phyloP scores from a whole-genome alignment of 2,888 invertebrate species.

The Therioaphis trifolii region DNA sequence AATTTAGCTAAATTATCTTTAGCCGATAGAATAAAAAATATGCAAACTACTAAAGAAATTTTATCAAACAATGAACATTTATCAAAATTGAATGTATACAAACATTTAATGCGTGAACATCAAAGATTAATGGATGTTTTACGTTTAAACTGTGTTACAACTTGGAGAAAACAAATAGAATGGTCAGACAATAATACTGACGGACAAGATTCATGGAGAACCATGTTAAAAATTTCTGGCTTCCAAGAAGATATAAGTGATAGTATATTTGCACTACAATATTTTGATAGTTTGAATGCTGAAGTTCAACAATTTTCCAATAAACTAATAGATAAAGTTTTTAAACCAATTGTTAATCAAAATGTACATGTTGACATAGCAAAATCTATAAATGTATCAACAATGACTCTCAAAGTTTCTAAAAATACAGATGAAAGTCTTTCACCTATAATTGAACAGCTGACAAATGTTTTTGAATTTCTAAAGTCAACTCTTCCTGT shows the following conservation, averaged over 20 bases:
- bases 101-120: slow-evolving; percentile 65
- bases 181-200: slow-evolving; percentile 61
- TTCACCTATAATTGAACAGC: slow-evolving; percentile 20
- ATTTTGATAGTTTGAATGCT: slow-evolving; percentile 69
- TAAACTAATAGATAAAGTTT: slow-evolving; percentile 73
- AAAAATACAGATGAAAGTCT: slow-evolving; percentile 31
- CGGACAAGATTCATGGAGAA: slow-evolving; percentile 64
- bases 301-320: slow-evolving; percentile 73
- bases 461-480: slow-evolving; percentile 37
- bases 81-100: slow-evolving; percentile 71
- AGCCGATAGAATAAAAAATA: slow-evolving; percentile 49
- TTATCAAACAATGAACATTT: slow-evolving; percentile 69
- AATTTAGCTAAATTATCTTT: slow-evolving; percentile 65
- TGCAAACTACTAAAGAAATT: slow-evolving; percentile 70
- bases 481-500: slow-evolving; percentile 18
- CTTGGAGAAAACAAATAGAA: slow-evolving; percentile 63
- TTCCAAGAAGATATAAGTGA: slow-evolving; percentile 69
- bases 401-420: slow-evolving; percentile 42
- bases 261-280: slow-evolving; percentile 68
- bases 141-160: slow-evolving; percentile 53
- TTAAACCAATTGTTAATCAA: slow-evolving; percentile 71
- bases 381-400: slow-evolving; percentile 28
- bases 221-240: slow-evolving; percentile 69
- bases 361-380: slow-evolving; percentile 15
- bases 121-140: slow-evolving; percentile 40